phyloP scores from a whole-genome alignment of 2,888 invertebrate species.

The Willowsia nigromaculata region DNA sequence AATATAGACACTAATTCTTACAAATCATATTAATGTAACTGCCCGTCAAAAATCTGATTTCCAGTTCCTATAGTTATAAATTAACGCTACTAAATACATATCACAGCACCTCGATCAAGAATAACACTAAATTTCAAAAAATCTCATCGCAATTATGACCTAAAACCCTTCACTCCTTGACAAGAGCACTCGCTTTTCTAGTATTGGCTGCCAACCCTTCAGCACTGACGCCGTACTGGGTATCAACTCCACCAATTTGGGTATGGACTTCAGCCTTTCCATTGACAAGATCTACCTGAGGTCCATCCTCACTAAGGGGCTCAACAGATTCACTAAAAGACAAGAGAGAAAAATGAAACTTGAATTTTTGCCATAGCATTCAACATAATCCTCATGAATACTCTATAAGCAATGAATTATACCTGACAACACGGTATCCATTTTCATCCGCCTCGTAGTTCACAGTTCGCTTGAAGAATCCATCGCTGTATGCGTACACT shows the following conservation, averaged over 20 bases:
- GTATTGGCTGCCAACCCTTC: slow-evolving; percentile 79
- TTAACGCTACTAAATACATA: slow-evolving; percentile 52
- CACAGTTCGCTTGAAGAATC: slow-evolving; percentile 81
- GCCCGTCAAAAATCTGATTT: too few species aligned
- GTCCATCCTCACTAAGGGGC: slow-evolving; percentile 82
- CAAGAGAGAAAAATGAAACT: slow-evolving; percentile 43
- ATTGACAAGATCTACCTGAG: slow-evolving; percentile 80
- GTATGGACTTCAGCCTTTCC: slow-evolving; percentile 81
- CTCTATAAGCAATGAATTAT: slow-evolving; percentile 77
- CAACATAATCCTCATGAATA: background rate
- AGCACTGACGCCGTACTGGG: slow-evolving; percentile 81
- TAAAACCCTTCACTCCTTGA: background rate
- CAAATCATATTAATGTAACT: too few species aligned
- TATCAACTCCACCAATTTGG: slow-evolving; percentile 80
- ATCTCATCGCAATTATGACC: background rate
- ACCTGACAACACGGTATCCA: slow-evolving; percentile 84
- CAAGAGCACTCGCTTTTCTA: background rate
- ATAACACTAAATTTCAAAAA: background rate
- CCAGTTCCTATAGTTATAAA: background rate
- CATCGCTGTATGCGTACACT: slow-evolving; percentile 84
- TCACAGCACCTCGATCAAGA: slow-evolving; percentile 41
- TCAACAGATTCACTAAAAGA: slow-evolving; percentile 82
- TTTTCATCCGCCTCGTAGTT: slow-evolving; percentile 84
- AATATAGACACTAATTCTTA: too few species aligned
- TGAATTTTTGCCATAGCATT: background rate